Percentiles rank a stretch among this genome's conserved stretches.
Conservation (phyloP, 2,113 vertebrate species). For the Chaetops frenatus region DNA sequence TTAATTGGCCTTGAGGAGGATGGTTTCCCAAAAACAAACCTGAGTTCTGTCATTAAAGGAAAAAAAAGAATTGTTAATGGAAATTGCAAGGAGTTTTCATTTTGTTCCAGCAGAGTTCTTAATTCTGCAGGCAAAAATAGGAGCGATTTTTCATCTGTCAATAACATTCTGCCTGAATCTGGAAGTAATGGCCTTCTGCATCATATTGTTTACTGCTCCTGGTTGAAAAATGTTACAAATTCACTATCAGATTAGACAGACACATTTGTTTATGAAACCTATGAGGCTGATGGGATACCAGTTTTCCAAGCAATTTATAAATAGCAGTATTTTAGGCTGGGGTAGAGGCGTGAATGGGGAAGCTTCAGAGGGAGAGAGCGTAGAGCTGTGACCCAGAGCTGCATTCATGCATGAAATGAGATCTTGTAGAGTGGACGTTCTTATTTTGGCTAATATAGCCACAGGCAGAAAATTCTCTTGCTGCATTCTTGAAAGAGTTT, state of each 20-base stretch:
- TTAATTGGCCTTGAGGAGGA: background rate
- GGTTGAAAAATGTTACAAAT: conserved; percentile 22
- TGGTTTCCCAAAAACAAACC: background rate
- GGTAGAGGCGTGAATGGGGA: background rate
- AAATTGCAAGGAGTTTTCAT: background rate
- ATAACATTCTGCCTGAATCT: background rate
- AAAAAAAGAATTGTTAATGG: background rate
- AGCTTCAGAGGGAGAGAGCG: background rate
- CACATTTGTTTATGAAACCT: conserved; percentile 36
- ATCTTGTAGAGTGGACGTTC: background rate
- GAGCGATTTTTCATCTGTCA: conserved; percentile 34
- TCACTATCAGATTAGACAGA: background rate
- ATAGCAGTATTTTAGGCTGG: background rate
- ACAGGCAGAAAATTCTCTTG: conserved; percentile 26
- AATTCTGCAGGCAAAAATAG: conserved; percentile 19
- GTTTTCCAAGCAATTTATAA: background rate
- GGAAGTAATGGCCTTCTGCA: conserved; percentile 5
- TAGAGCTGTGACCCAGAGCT: conserved; percentile 20
- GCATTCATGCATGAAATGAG: conserved; percentile 43
- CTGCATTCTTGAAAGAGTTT: conserved; percentile 8
- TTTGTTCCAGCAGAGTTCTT: conserved; percentile 12
- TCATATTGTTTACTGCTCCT: conserved; percentile 6
- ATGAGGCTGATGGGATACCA: background rate
- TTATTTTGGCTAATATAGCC: conserved; percentile 36
- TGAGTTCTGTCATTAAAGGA: background rate